Evolutionary conservation across 2,113 vertebrate species (phyloP).

Genomic region (Heterotis niloticus): DNA sequence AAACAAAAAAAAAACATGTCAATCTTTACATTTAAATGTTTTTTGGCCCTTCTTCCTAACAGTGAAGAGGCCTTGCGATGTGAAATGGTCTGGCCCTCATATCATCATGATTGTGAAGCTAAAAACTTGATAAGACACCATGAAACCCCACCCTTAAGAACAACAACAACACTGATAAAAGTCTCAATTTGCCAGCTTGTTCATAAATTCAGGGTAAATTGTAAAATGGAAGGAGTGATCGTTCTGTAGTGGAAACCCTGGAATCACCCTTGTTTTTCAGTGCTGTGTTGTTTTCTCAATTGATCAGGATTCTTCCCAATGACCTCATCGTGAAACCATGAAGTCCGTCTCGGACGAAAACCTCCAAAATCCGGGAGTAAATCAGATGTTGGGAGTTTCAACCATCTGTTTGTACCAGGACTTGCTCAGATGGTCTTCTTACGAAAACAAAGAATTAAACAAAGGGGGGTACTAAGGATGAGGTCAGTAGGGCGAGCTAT

Average conservation of each 20-base stretch:
- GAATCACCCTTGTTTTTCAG: not conserved
- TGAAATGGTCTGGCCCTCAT: no score
- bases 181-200: no score
- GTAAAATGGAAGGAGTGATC: not conserved
- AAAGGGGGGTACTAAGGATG: constrained; percentile 31
- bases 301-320: constrained; percentile 60
- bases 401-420: constrained; percentile 50
- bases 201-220: not conserved
- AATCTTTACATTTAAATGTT: no score
- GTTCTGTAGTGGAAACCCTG: not conserved
- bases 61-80: no score
- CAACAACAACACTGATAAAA: no score
- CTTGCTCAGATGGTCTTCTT: constrained; percentile 24
- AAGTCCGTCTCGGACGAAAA: constrained; percentile 62
- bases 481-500: constrained; percentile 42
- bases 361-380: constrained; percentile 64
- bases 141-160: no score
- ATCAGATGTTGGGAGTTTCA: constrained; percentile 54
- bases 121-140: no score
- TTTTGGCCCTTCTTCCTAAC: no score
- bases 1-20: no score
- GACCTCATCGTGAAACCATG: constrained; percentile 67
- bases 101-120: no score
- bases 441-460: constrained; percentile 36
- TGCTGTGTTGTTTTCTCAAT: constrained; percentile 40